Conservation (phyloP, 1,140 invertebrate genomes). For the Belonocnema kinseyi region DNA sequence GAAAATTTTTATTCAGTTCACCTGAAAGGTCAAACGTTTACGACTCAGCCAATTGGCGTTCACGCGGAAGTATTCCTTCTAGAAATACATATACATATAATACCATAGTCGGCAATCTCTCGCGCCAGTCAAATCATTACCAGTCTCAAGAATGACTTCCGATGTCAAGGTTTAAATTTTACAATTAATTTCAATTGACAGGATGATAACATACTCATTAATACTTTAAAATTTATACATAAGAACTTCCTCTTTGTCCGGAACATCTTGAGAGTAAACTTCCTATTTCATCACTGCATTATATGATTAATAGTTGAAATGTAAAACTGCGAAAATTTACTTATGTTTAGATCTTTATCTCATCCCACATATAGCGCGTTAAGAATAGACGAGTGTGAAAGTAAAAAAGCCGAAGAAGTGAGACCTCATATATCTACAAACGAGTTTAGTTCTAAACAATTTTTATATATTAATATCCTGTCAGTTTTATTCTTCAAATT, state of each 20-base stretch:
- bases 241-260: neutral
- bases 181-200: constrained; percentile 4
- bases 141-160: neutral
- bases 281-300: neutral
- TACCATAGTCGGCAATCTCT: neutral
- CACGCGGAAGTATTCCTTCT: constrained; percentile 17
- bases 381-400: neutral
- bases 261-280: neutral
- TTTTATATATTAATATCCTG: constrained; percentile 13
- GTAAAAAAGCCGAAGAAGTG: neutral
- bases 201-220: constrained; percentile 7
- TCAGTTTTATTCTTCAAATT: neutral
- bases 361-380: neutral
- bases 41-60: constrained; percentile 24
- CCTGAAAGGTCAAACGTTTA: constrained; percentile 27
- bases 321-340: constrained; percentile 1
- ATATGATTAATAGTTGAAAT: constrained; percentile 23
- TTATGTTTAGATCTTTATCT: neutral
- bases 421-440: neutral
- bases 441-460: constrained; percentile 2
- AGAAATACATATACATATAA: no score
- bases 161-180: constrained; percentile 20
- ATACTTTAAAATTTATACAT: neutral
- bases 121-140: neutral
- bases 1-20: constrained; percentile 26